Base-by-base conservation (phyloP, 2,113 vertebrate species). In the Ophthalmolycus amberensis region DNA sequence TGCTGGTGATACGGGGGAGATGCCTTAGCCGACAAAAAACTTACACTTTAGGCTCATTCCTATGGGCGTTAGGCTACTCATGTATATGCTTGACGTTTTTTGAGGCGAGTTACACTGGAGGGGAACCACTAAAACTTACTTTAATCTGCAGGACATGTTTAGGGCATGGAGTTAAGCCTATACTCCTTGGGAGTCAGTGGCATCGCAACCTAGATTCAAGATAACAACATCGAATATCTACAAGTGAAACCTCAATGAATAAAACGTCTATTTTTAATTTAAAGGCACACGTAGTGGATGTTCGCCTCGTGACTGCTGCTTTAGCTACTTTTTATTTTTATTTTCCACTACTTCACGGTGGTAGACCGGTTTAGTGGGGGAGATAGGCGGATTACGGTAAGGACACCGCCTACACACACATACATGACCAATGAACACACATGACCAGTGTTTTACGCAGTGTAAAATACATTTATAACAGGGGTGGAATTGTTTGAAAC, bases 321-420 rank as follows among this genome's bases (percentile, higher is more conserved):
- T 85, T 42, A 40, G 10, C 27, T 46, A 56, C n/a, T n/a, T 68
- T 60, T 65, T 34, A 48, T 58, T 54, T 52, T 54, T 20, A 20
- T 48, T 65, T 77, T 71, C 68, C 42, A 74, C 56, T 65, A 44
- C 76, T 77, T 88, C 70, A 81, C 63, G 34, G 44, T 56, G 44
- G 64, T 67, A 71, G 37, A 65, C 34, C 20, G 50, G 25, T 6
- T 84, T 77, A 73, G 80, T 15, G 60, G 32, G 37, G 52, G 20
- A 52, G 52, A 62, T 71, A 22, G 20, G 42, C 27, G 6, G 91
- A 95, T 95, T 92, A 94, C 91, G 94, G 91, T 92, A 91, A 90
- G 94, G 42, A 54, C 37, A 77, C 42, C 34, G 29, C 22, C 16
- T 54, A 46, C 71, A 50, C 38, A 9, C 32, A 48, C 46, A 29